phyloP scores from a whole-genome alignment of 2,797 vertebrate genomes.

The Streptopelia turtur region DNA sequence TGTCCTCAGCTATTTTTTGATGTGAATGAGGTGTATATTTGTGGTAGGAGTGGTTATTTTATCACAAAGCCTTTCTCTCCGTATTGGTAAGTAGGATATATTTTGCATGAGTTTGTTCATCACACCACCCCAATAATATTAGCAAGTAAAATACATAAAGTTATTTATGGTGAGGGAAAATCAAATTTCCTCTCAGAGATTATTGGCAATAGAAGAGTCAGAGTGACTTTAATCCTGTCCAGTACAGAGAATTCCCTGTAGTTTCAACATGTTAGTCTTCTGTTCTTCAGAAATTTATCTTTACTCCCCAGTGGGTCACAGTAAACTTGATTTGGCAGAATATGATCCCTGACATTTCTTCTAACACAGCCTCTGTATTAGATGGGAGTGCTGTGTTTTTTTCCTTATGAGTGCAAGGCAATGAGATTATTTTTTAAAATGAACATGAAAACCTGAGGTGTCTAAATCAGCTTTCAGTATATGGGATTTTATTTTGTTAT shows the following conservation, averaged over 20 bases:
- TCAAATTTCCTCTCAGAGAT: slow-evolving; percentile 10
- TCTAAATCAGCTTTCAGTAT: not conserved
- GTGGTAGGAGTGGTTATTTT: not conserved
- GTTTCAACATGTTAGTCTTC: not conserved
- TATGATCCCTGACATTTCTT: slow-evolving; percentile 36
- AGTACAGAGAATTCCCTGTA: slow-evolving; percentile 32
- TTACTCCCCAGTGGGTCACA: not conserved
- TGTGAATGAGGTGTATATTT: not conserved
- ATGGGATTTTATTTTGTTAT: too few species aligned
- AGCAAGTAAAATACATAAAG: slow-evolving; percentile 11
- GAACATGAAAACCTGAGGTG: not conserved
- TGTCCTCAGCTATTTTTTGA: not conserved
- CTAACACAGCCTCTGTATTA: not conserved
- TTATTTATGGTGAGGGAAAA: slow-evolving; percentile 8
- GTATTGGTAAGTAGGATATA: not conserved
- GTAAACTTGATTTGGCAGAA: slow-evolving; percentile 55
- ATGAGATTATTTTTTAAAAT: slow-evolving; percentile 14
- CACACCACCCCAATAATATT: not conserved
- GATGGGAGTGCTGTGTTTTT: not conserved
- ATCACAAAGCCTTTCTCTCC: not conserved
- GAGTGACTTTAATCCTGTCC: slow-evolving; percentile 49
- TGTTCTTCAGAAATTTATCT: slow-evolving; percentile 53
- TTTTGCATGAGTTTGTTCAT: not conserved
- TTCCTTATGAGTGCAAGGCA: not conserved
- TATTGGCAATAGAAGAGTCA: slow-evolving; percentile 22